Evolutionary conservation across 2,797 vertebrate species (phyloP).

Genomic region (Tokudaia muenninki): DNA sequence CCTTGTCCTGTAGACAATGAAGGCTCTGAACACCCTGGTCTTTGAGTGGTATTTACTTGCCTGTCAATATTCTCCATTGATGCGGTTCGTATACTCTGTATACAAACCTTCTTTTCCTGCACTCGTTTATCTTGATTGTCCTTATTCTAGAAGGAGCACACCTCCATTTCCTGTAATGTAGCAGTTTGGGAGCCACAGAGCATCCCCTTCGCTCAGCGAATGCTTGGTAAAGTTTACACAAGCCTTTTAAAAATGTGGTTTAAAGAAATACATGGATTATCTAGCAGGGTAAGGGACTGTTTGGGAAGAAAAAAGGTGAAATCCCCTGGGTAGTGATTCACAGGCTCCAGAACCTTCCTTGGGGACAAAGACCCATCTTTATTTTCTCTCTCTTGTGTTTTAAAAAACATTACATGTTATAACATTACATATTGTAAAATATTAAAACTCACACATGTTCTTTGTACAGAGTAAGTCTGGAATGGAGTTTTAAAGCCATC

Average conservation of each 20-base stretch:
- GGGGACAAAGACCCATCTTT: not conserved
- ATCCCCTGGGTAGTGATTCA: not conserved
- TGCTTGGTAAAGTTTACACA: not conserved
- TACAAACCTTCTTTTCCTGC: not conserved
- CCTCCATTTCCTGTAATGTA: too few relatives aligned
- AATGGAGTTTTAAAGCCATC: not conserved
- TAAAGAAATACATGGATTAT: not conserved
- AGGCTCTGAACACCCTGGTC: too few relatives aligned
- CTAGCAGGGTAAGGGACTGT: not conserved
- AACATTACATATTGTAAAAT: too few relatives aligned
- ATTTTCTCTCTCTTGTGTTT: too few relatives aligned
- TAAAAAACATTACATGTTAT: too few relatives aligned
- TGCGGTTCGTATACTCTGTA: not conserved
- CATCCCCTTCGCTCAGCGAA: not conserved
- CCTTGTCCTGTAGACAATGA: not conserved
- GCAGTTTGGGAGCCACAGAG: not conserved
- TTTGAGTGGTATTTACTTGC: not conserved
- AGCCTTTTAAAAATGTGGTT: not conserved
- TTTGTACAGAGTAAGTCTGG: not conserved
- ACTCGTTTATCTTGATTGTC: not conserved
- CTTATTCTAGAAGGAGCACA: not conserved
- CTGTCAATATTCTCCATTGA: not conserved
- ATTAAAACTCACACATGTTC: not conserved
- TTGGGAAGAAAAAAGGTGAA: not conserved
- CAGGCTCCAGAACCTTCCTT: not conserved